Conservation (phyloP, 2,113 vertebrate genomes). For the Neopipo cinnamomea region DNA sequence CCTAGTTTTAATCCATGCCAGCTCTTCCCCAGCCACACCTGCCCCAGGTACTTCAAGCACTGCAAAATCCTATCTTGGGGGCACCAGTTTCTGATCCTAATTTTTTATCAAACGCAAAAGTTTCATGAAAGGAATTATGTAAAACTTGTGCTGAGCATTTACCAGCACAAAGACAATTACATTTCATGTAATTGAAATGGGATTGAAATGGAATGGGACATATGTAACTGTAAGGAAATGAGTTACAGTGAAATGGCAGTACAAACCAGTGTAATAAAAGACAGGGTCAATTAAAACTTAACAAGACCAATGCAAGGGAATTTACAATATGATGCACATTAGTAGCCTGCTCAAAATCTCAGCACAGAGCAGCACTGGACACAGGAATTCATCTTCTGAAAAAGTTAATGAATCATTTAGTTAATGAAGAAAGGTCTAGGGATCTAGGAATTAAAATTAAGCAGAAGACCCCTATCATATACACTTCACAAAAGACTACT, state of each 20-base stretch:
- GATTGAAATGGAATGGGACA: neutral
- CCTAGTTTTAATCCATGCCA: neutral
- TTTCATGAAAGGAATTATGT: neutral
- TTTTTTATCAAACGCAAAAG: slow-evolving; percentile 9
- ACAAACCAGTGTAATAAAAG: slow-evolving; percentile 27
- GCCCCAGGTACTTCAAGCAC: neutral
- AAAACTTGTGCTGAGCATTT: neutral
- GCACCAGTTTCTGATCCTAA: neutral
- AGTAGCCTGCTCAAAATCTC: slow-evolving; percentile 8
- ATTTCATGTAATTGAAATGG: too few species aligned
- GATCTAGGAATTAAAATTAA: neutral
- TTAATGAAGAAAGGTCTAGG: slow-evolving; percentile 2
- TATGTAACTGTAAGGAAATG: slow-evolving; percentile 44
- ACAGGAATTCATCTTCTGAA: neutral
- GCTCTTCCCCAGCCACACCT: neutral
- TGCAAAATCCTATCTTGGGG: neutral
- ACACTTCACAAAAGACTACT: neutral
- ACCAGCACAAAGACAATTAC: slow-evolving; percentile 48
- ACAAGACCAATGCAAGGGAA: slow-evolving; percentile 8
- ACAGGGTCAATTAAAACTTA: slow-evolving; percentile 59
- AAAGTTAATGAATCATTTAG: slow-evolving; percentile 21
- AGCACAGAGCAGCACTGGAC: neutral
- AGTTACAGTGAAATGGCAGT: slow-evolving; percentile 14
- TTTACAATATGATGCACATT: neutral
- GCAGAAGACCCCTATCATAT: neutral